These are phyloP conservation scores for Vidua chalybeata DNA, from an alignment of 2,113 vertebrate species.

Conservation along the genomic window DNA sequence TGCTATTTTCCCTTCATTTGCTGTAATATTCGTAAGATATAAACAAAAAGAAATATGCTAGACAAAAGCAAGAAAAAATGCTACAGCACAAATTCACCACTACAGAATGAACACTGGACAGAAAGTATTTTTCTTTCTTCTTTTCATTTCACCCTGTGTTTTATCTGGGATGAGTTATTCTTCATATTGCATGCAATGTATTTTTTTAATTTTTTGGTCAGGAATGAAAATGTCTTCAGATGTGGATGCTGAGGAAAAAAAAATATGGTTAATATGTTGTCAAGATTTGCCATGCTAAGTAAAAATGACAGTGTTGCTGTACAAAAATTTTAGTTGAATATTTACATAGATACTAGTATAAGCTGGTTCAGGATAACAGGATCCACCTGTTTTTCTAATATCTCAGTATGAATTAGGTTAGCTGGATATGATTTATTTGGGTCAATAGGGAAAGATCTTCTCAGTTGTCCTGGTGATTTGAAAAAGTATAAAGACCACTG, in stretches of 20 bases:
- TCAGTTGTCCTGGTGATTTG: not conserved
- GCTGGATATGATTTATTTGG: not conserved
- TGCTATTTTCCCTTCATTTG: not conserved
- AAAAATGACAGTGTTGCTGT: not conserved
- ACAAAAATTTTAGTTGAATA: not conserved
- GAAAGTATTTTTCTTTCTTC: not conserved
- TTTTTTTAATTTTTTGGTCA: not conserved
- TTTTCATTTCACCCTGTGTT: not conserved
- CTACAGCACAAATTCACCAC: not conserved
- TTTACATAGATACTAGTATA: not conserved
- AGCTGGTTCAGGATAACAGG: not conserved
- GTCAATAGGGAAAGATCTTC: not conserved
- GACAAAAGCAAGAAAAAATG: not conserved
- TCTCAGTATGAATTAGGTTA: not conserved
- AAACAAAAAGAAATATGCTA: not conserved
- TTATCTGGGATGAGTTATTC: not conserved
- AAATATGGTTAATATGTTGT: not conserved
- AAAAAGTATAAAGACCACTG: not conserved
- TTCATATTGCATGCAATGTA: not conserved
- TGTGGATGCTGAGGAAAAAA: not conserved
- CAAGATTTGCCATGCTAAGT: not conserved
- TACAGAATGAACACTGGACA: not conserved
- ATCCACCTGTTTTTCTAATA: not conserved
- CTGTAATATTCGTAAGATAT: not conserved
- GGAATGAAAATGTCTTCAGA: not conserved